Percentiles rank a stretch among this genome's conserved stretches.
Conservation (phyloP, 2,113 vertebrate species). For the Pachypanchax playfairii region DNA sequence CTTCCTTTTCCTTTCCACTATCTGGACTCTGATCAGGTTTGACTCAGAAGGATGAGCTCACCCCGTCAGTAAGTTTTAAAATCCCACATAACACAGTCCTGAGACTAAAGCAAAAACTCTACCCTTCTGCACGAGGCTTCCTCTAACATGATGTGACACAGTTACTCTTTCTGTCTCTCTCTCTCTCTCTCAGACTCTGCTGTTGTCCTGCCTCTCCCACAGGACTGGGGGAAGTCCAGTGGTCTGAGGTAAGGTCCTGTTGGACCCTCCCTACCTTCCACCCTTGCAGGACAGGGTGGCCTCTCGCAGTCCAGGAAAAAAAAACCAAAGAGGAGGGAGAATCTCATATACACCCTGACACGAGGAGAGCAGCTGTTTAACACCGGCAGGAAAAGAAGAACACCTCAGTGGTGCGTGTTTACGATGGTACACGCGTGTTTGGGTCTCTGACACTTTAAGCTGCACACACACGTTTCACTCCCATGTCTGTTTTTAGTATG, state of each 20-base stretch:
- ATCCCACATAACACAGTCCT: conserved; percentile 14
- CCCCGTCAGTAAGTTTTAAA: conserved; percentile 34
- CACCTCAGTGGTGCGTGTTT: conserved; percentile 46
- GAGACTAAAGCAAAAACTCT: conserved; percentile 11
- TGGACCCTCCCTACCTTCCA: conserved; percentile 68
- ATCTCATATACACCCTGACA: conserved; percentile 61
- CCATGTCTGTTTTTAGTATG: neutral
- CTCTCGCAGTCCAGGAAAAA: conserved; percentile 56
- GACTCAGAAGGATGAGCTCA: conserved; percentile 33
- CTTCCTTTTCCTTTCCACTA: conserved; percentile 31
- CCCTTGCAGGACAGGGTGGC: conserved; percentile 57
- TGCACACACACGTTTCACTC: no score
- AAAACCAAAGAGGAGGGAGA: conserved; percentile 40
- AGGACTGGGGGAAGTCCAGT: conserved; percentile 56
- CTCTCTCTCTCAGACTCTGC: conserved; percentile 3
- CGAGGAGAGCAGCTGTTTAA: conserved; percentile 74
- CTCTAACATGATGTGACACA: conserved; percentile 51
- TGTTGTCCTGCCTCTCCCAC: conserved; percentile 34
- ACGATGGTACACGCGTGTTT: conserved; percentile 10
- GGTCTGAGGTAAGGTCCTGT: conserved; percentile 69
- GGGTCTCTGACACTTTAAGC: conserved; percentile 2
- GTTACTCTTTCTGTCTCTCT: conserved; percentile 21
- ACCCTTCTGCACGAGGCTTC: conserved; percentile 22
- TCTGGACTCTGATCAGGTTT: conserved; percentile 21
- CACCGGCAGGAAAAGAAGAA: conserved; percentile 55